These are phyloP conservation scores for Odocoileus hemionus DNA, from an alignment of 2,113 vertebrate species.

Conservation along the genomic window DNA sequence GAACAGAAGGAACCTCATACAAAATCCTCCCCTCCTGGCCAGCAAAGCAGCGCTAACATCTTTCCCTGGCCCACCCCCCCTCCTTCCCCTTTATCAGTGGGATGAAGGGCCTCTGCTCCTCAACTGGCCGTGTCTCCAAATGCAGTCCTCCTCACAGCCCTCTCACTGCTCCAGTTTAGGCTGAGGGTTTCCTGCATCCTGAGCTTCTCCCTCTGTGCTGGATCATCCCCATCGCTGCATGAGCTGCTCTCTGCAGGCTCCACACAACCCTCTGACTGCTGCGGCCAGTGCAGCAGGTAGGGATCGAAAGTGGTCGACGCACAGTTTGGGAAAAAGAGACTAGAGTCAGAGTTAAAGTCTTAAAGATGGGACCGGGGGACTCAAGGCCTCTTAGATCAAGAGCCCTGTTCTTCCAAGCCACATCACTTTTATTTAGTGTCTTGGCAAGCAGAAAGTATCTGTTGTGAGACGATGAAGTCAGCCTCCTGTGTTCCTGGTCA, in stretches of 20 bases:
- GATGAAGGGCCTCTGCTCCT: neutral
- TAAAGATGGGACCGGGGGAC: neutral
- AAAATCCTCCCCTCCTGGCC: neutral
- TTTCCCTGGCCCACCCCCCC: neutral
- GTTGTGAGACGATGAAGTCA: accelerated
- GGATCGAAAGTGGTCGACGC: neutral
- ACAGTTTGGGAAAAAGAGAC: neutral
- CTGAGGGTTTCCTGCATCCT: neutral
- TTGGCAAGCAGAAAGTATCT: neutral
- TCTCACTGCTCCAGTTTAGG: neutral
- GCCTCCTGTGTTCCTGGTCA: accelerated
- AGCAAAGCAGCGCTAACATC: neutral
- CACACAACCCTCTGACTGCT: neutral
- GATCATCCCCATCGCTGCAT: neutral
- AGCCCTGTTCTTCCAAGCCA: neutral
- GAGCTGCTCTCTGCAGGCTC: neutral
- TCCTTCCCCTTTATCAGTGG: neutral
- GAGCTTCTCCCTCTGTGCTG: neutral
- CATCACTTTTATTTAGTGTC: neutral
- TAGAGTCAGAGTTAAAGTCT: neutral
- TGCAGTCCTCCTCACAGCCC: neutral
- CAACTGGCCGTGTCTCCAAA: neutral
- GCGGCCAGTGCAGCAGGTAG: neutral
- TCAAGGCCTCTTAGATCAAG: neutral
- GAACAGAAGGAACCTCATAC: neutral